Conservation (phyloP, 2,113 vertebrate species). For the human (Homo sapiens) region DNA sequence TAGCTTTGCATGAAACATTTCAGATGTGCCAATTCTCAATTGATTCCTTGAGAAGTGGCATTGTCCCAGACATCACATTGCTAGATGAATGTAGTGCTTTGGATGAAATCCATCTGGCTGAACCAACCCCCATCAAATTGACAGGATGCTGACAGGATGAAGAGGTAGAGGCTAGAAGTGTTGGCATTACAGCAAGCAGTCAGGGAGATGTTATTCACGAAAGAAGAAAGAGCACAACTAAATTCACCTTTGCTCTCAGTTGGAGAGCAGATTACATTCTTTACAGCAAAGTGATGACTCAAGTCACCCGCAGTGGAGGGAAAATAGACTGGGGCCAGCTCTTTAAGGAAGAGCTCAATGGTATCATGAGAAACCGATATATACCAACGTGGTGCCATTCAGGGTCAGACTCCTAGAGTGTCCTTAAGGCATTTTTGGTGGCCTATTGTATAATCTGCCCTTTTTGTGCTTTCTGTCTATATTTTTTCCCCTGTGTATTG, state of each 20-base stretch:
- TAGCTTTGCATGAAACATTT: background rate
- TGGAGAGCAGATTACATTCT: slow-evolving; percentile 75
- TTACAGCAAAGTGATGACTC: slow-evolving; percentile 46
- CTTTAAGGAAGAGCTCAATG: slow-evolving; percentile 42
- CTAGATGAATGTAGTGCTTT: background rate
- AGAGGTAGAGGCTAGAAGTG: slow-evolving; percentile 16
- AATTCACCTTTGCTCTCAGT: slow-evolving; percentile 74
- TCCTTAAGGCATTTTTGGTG: slow-evolving; percentile 16
- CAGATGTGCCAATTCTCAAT: background rate
- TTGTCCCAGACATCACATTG: background rate
- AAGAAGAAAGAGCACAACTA: slow-evolving; percentile 60
- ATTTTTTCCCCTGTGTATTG: background rate
- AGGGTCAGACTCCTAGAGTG: slow-evolving; percentile 60
- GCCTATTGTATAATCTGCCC: slow-evolving; percentile 50
- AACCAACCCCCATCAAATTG: background rate
- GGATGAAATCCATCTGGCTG: slow-evolving; percentile 26
- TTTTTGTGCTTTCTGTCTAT: slow-evolving; percentile 52
- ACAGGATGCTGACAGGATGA: slow-evolving; percentile 7
- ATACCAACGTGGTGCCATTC: background rate
- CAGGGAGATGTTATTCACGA: slow-evolving; percentile 58
- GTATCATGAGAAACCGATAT: slow-evolving; percentile 27
- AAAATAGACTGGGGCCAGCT: slow-evolving; percentile 58
- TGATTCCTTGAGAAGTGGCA: background rate
- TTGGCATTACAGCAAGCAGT: slow-evolving; percentile 46
- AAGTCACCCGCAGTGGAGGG: slow-evolving; percentile 37